Percentiles rank a stretch among this genome's conserved stretches.
These are phyloP conservation scores for Calyptommatus sinebrachiatus DNA, from an alignment of 2,113 vertebrate genomes.

Conservation along the genomic window DNA sequence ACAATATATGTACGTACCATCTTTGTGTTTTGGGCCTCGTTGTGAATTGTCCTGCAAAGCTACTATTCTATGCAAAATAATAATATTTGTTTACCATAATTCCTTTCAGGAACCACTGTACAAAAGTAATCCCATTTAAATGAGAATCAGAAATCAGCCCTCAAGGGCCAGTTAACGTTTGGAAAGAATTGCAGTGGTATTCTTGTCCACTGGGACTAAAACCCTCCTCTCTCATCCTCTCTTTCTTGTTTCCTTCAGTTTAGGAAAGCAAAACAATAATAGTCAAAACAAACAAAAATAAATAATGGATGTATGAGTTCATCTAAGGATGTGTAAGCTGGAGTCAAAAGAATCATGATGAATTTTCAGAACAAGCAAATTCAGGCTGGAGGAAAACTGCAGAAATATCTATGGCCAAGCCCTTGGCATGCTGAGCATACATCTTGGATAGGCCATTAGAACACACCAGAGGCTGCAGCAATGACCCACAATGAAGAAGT, in stretches of 20 bases:
- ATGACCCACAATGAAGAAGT: background rate
- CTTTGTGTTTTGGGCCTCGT: too few species aligned
- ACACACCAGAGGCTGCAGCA: background rate
- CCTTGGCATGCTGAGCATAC: rapidly evolving
- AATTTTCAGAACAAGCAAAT: constrained; percentile 47
- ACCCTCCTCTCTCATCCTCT: constrained; percentile 19
- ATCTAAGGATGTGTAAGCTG: constrained; percentile 59
- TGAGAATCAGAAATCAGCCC: background rate
- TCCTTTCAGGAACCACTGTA: background rate
- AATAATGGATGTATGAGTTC: constrained; percentile 53
- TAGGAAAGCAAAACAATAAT: constrained; percentile 58
- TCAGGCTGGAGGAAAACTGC: constrained; percentile 26
- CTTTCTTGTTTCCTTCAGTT: constrained; percentile 27
- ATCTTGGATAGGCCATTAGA: rapidly evolving
- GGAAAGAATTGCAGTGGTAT: background rate
- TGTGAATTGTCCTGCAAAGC: too few species aligned
- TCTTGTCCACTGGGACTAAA: constrained; percentile 17
- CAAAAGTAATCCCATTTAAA: too few species aligned
- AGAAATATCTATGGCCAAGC: background rate
- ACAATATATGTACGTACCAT: background rate
- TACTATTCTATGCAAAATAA: background rate
- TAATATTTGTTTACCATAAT: too few species aligned
- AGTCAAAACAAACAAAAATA: constrained; percentile 51
- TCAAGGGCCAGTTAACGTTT: background rate
- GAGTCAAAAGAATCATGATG: constrained; percentile 10